These are phyloP conservation scores for Gonioctena quinquepunctata DNA, from an alignment of 1,140 invertebrate genomes.

Conservation along the genomic window DNA sequence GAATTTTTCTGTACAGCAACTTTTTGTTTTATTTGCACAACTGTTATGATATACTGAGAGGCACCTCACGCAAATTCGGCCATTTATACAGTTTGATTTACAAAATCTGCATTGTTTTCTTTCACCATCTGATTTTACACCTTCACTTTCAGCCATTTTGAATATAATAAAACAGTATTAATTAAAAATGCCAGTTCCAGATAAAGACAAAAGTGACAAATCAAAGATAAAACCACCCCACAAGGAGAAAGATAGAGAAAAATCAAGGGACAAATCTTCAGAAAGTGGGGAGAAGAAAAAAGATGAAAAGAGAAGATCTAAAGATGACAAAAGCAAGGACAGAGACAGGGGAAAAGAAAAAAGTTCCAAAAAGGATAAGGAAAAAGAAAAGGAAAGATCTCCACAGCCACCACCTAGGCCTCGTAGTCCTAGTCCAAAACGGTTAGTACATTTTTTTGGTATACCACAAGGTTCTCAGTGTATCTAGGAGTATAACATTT, in stretches of 20 bases:
- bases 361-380: slow-evolving; percentile 58
- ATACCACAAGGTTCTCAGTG: too few relatives aligned
- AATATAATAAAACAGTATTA: too few relatives aligned
- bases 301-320: slow-evolving; percentile 64
- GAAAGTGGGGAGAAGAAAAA: slow-evolving; percentile 57
- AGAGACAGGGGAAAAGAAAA: slow-evolving; percentile 67
- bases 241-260: slow-evolving; percentile 54
- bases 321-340: slow-evolving; percentile 67
- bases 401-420: slow-evolving; percentile 16
- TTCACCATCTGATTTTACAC: too few relatives aligned
- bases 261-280: slow-evolving; percentile 57
- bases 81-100: too few relatives aligned
- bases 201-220: slow-evolving; percentile 65
- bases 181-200: slow-evolving; percentile 35
- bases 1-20: too few relatives aligned
- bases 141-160: too few relatives aligned
- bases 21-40: too few relatives aligned
- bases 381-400: slow-evolving; percentile 49
- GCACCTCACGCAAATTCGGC: too few relatives aligned
- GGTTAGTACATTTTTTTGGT: too few relatives aligned
- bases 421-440: slow-evolving; percentile 39
- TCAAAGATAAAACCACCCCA: slow-evolving; percentile 63
- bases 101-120: too few relatives aligned
- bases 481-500: too few relatives aligned
- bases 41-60: too few relatives aligned